phyloP scores from a whole-genome alignment of 2,888 invertebrate species.

The Formica aserva region DNA sequence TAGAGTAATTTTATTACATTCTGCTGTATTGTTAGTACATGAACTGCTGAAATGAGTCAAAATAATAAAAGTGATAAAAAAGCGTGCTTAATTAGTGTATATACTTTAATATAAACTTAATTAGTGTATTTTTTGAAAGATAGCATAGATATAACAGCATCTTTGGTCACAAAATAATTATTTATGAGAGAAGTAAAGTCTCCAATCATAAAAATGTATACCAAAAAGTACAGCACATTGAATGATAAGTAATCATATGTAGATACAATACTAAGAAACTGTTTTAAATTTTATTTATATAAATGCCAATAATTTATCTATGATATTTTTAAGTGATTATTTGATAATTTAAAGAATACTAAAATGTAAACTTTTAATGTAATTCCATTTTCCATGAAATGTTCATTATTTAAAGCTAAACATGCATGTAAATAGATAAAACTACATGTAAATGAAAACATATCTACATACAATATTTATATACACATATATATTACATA shows the following conservation, averaged over 20 bases:
- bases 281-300: background rate
- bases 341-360: background rate
- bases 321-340: background rate
- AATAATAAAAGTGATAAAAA: background rate
- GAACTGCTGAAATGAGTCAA: background rate
- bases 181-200: slow-evolving; percentile 6
- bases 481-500: background rate
- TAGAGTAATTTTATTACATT: background rate
- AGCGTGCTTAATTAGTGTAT: slow-evolving; percentile 6
- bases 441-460: background rate
- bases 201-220: background rate
- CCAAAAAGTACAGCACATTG: background rate
- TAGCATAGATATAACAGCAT: background rate
- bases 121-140: background rate
- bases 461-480: background rate
- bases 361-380: background rate
- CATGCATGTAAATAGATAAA: background rate
- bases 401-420: background rate
- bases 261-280: background rate
- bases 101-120: too few species aligned
- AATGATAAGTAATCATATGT: background rate
- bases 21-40: background rate
- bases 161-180: background rate
- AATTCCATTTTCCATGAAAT: background rate
- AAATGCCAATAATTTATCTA: background rate